These are phyloP conservation scores for Neoarius graeffei DNA, from an alignment of 2,113 vertebrate species.

Conservation along the genomic window DNA sequence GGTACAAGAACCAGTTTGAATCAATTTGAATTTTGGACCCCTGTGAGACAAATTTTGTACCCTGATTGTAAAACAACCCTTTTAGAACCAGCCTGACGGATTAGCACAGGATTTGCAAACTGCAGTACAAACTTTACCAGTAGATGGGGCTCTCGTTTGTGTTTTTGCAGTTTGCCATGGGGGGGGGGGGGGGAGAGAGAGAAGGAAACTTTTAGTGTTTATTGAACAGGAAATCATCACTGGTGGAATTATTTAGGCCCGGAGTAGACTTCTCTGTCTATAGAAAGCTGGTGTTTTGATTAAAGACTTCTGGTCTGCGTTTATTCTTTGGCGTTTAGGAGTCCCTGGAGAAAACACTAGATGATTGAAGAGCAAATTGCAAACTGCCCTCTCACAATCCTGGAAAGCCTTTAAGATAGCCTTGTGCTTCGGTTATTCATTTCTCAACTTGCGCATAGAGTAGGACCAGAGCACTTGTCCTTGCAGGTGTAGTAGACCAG, in stretches of 20 bases:
- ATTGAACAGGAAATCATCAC: neutral
- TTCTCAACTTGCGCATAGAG: neutral
- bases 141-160: slow-evolving; percentile 4
- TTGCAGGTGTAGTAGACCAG: neutral
- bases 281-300: neutral
- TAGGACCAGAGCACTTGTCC: neutral
- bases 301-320: neutral
- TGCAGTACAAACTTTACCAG: neutral
- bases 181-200: neutral
- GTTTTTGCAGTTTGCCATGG: neutral
- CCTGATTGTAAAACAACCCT: too few relatives aligned
- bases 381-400: neutral
- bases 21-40: too few relatives aligned
- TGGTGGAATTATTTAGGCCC: neutral
- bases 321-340: neutral
- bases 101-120: neutral
- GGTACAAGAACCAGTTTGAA: too few relatives aligned
- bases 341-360: neutral
- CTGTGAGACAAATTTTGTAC: too few relatives aligned
- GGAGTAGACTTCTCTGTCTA: neutral
- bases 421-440: neutral
- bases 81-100: neutral
- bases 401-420: neutral
- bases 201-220: neutral
- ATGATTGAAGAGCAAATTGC: neutral